Conservation (phyloP, 2,888 invertebrate genomes). For the Escarpia spicata region DNA sequence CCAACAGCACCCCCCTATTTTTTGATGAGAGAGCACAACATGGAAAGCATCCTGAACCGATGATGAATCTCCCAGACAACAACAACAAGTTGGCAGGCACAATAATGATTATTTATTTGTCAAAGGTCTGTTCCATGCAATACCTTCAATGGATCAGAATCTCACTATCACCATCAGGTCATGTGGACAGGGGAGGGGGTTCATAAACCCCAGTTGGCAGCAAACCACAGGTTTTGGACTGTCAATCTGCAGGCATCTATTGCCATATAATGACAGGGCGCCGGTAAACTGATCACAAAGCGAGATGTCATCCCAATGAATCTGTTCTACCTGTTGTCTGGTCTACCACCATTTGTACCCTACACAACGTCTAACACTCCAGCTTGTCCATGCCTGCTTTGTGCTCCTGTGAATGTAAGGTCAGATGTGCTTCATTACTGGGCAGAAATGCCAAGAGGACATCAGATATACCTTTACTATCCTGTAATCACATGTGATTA, state of each 20-base stretch:
- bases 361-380: background rate
- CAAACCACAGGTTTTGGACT: background rate
- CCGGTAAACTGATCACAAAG: background rate
- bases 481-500: background rate
- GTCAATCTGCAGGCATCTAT: background rate
- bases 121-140: no score
- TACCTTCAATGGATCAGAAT: no score
- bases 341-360: background rate
- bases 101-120: no score
- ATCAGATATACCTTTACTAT: conserved; percentile 2
- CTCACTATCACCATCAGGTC: no score
- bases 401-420: background rate
- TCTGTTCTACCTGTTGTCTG: background rate
- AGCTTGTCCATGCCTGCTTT: background rate
- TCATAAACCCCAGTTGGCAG: background rate
- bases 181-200: background rate
- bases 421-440: background rate
- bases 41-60: no score
- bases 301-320: background rate
- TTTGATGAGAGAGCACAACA: no score
- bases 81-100: no score
- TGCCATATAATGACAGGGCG: background rate
- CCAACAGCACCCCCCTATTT: no score
- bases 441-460: background rate
- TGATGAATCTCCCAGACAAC: no score